These are phyloP conservation scores for Fistularia commersonii DNA, from an alignment of 2,797 vertebrate species.

Conservation along the genomic window DNA sequence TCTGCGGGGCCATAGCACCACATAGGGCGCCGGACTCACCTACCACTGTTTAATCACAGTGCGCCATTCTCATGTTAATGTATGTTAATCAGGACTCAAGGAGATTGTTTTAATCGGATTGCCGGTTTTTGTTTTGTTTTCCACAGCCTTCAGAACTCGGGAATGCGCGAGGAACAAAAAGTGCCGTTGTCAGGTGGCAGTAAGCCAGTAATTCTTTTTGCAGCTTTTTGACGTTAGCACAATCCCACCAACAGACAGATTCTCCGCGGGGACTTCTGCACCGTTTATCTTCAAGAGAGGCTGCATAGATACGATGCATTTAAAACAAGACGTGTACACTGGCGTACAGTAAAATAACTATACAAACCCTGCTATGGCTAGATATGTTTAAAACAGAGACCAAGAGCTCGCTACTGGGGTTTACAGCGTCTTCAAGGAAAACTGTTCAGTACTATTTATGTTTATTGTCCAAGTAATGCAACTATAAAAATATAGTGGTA, in stretches of 20 bases:
- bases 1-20: conserved; percentile 52
- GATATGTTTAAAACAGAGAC: no score
- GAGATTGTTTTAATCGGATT: conserved; percentile 81
- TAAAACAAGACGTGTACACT: conserved; percentile 10
- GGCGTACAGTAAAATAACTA: no score
- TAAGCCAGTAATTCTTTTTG: conserved; percentile 70
- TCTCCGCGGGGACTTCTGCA: conserved; percentile 62
- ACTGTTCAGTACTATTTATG: no score
- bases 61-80: conserved; percentile 76
- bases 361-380: no score
- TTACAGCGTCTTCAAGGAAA: no score
- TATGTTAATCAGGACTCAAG: conserved; percentile 72
- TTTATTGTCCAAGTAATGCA: background rate
- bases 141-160: conserved; percentile 62
- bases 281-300: conserved; percentile 56
- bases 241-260: conserved; percentile 63
- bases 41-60: conserved; percentile 70
- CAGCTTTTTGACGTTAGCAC: conserved; percentile 69
- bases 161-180: conserved; percentile 65
- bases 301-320: conserved; percentile 31
- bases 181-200: conserved; percentile 66
- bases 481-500: background rate
- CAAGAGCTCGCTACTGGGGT: no score
- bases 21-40: conserved; percentile 62
- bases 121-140: conserved; percentile 65